A percentile compares a stretch with the other conserved stretches of the same genome.
Conservation (phyloP, 2,888 invertebrate genomes). For the Agriopis marginaria region DNA sequence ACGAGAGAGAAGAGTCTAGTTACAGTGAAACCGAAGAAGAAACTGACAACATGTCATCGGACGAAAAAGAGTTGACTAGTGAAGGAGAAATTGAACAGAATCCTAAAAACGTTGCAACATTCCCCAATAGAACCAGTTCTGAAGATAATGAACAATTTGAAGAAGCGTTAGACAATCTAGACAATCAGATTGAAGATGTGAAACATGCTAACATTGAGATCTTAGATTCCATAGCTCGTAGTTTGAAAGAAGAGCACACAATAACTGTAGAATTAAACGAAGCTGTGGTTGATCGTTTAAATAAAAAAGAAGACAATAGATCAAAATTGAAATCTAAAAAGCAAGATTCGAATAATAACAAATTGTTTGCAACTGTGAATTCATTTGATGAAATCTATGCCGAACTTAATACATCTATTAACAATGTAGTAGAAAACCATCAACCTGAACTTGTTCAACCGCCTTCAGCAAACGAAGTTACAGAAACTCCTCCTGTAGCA, state of each 20-base stretch:
- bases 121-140: constrained; percentile 70
- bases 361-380: constrained; percentile 68
- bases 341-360: constrained; percentile 75
- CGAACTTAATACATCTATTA: constrained; percentile 58
- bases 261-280: constrained; percentile 59
- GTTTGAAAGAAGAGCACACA: constrained; percentile 75
- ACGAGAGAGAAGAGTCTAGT: constrained; percentile 76
- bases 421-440: constrained; percentile 23
- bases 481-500: constrained; percentile 11
- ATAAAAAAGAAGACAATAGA: constrained; percentile 56
- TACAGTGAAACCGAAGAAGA: constrained; percentile 78
- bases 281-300: constrained; percentile 35
- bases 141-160: constrained; percentile 82
- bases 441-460: constrained; percentile 10
- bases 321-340: constrained; percentile 41
- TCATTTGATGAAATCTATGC: constrained; percentile 82
- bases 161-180: constrained; percentile 80
- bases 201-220: constrained; percentile 76
- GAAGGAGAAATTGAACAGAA: constrained; percentile 47
- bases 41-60: constrained; percentile 69
- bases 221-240: constrained; percentile 78
- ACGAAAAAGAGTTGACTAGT: constrained; percentile 69
- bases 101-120: constrained; percentile 38
- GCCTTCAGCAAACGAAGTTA: constrained; percentile 7
- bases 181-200: constrained; percentile 72